A percentile compares a stretch with the other conserved stretches of the same genome.
Conservation (phyloP, 2,888 invertebrate genomes). For the Zonitis immaculata region DNA sequence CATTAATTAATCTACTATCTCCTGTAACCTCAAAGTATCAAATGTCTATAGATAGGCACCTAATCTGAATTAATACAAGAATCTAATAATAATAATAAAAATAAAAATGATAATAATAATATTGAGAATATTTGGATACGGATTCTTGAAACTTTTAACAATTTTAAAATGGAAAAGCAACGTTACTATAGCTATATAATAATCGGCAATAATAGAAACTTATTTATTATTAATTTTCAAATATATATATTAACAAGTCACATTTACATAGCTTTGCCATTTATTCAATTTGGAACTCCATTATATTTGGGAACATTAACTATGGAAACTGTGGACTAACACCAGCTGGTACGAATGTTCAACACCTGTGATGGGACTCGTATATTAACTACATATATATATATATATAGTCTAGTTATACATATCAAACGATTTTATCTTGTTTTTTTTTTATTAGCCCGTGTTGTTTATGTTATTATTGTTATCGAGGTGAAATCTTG, state of each 20-base stretch:
- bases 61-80: background rate
- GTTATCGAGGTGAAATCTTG: constrained; percentile 11
- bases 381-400: background rate
- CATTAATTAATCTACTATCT: background rate
- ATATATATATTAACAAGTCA: constrained; percentile 4
- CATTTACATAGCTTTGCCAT: constrained; percentile 2
- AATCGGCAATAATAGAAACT: too few species aligned
- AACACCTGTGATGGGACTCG: constrained; percentile 18
- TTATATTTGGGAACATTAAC: constrained; percentile 11
- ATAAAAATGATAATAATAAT: too few species aligned
- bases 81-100: background rate
- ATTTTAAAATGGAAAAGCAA: too few species aligned
- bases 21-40: background rate
- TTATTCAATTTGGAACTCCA: constrained; percentile 10
- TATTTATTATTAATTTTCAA: background rate
- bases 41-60: background rate
- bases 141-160: too few species aligned
- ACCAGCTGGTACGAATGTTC: constrained; percentile 23
- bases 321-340: constrained; percentile 22
- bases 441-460: background rate
- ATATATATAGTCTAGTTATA: too few species aligned
- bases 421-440: constrained; percentile 14
- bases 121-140: too few species aligned
- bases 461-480: too few species aligned
- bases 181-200: too few species aligned